phyloP scores from a whole-genome alignment of 2,113 vertebrate genomes.

The Paradisaea rubra region DNA sequence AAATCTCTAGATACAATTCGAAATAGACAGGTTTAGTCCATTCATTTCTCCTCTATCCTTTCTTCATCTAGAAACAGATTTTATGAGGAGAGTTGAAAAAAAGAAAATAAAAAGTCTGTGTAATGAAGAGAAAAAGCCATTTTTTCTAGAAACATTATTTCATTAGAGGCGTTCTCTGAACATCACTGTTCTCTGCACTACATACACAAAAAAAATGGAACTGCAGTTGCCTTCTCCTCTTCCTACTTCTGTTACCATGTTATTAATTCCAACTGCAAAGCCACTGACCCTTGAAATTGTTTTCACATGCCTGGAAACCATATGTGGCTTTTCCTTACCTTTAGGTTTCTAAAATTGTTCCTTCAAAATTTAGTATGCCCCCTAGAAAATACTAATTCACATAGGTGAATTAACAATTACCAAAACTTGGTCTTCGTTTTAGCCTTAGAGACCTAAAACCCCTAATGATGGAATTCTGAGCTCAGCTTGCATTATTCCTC shows the following conservation, averaged over 20 bases:
- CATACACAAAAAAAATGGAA: background rate
- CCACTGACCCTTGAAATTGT: conserved; percentile 53
- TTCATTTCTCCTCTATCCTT: background rate
- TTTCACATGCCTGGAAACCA: conserved; percentile 41
- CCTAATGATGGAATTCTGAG: conserved; percentile 15
- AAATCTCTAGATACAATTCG: background rate
- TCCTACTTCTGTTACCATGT: background rate
- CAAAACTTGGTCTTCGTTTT: conserved; percentile 18
- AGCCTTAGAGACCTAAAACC: background rate
- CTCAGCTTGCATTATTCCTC: conserved; percentile 7
- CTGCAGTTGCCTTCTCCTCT: background rate
- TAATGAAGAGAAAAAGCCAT: background rate
- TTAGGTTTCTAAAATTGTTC: background rate
- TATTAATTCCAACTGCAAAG: conserved; percentile 26
- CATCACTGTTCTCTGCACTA: background rate
- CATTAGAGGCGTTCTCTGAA: background rate
- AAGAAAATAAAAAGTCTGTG: background rate
- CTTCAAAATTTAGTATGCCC: background rate
- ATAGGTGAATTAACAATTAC: background rate
- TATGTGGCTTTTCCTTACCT: conserved; percentile 10
- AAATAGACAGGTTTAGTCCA: background rate
- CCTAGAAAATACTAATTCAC: background rate
- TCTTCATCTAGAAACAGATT: background rate
- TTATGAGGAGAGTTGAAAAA: background rate
- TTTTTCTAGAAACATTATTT: background rate